These are phyloP conservation scores for Sylvicapra grimmia DNA, from an alignment of 2,113 vertebrate genomes.

Conservation along the genomic window DNA sequence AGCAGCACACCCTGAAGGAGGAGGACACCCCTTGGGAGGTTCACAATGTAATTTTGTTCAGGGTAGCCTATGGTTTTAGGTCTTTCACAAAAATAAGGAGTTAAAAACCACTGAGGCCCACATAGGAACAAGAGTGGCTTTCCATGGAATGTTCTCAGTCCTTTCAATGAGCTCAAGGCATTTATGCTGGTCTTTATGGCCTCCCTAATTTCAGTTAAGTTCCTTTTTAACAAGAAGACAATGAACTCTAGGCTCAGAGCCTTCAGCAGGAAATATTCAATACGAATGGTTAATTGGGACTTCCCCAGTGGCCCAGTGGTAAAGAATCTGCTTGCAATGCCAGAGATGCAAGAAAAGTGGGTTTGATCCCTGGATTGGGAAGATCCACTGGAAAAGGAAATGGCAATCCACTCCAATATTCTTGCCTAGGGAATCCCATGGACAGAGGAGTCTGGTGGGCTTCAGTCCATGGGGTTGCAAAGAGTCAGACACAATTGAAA, in stretches of 20 bases:
- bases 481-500: not conserved
- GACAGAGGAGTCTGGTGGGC: not conserved
- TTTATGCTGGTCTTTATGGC: not conserved
- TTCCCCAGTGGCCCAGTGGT: not conserved
- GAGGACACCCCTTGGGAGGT: not conserved
- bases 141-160: not conserved
- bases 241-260: not conserved
- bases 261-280: not conserved
- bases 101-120: not conserved
- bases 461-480: not conserved
- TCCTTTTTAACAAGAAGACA: not conserved
- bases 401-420: not conserved
- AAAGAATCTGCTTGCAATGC: not conserved
- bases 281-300: not conserved
- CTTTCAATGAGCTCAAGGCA: not conserved
- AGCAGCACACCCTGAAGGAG: not conserved
- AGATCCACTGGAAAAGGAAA: not conserved
- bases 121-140: not conserved
- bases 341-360: not conserved
- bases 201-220: not conserved
- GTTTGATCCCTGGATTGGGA: not conserved
- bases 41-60: not conserved
- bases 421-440: not conserved
- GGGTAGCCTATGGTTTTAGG: not conserved
- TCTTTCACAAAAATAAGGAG: not conserved